Evolutionary conservation across 2,113 vertebrate species (phyloP).

Genomic region (Mixornis gularis): DNA sequence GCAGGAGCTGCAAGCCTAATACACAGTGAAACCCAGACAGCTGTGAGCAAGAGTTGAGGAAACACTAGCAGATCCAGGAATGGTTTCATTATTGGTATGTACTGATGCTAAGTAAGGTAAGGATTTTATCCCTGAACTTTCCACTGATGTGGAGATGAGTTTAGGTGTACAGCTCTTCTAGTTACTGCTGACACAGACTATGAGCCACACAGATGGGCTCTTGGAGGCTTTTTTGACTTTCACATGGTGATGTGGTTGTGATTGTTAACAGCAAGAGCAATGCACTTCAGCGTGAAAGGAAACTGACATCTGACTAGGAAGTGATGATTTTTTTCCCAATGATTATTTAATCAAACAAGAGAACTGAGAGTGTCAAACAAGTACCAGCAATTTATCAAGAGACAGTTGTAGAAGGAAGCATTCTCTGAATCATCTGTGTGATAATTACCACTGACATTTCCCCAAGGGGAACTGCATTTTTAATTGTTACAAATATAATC

Average conservation of each 20-base stretch:
- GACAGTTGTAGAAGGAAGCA: conserved; percentile 15
- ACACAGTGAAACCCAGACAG: background rate
- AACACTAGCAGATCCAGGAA: background rate
- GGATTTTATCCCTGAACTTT: background rate
- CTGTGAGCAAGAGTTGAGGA: background rate
- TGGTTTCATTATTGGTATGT: background rate
- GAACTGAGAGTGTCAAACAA: conserved; percentile 40
- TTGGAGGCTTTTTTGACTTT: background rate
- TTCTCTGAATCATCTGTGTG: conserved; percentile 56
- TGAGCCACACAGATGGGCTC: background rate
- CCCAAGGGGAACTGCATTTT: conserved; percentile 33
- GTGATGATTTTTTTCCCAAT: conserved; percentile 21
- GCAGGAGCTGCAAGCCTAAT: background rate
- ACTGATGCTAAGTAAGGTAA: background rate
- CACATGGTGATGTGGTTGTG: background rate
- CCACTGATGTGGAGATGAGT: background rate
- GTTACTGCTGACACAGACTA: background rate
- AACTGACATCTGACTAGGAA: conserved; percentile 13
- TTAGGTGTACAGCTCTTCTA: background rate
- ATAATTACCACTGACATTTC: conserved; percentile 60
- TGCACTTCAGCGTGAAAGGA: background rate
- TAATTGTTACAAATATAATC: conserved; percentile 60
- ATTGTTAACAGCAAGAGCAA: background rate
- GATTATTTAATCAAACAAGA: conserved; percentile 59
- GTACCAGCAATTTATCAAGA: conserved; percentile 52